Conservation (phyloP, 2,797 vertebrate genomes). For the Macrochelys suwanniensis region DNA sequence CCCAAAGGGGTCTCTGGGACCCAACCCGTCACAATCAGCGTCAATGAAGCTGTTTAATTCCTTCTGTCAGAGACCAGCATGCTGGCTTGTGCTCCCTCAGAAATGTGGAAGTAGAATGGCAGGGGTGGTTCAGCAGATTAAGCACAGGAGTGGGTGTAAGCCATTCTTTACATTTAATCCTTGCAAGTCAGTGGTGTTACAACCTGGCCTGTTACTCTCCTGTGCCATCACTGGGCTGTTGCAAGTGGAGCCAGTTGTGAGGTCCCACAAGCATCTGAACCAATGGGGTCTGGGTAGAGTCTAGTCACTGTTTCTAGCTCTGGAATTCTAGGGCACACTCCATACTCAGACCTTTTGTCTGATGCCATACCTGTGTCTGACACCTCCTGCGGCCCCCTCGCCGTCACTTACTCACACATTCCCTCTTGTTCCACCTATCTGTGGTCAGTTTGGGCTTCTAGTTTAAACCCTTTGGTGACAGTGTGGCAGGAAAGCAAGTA, state of each 20-base stretch:
- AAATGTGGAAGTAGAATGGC: background rate
- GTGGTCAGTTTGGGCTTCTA: background rate
- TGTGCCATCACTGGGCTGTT: background rate
- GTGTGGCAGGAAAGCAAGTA: background rate
- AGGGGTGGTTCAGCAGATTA: background rate
- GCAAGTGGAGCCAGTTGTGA: no score
- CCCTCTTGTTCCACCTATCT: background rate
- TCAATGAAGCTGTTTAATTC: background rate
- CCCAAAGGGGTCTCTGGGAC: no score
- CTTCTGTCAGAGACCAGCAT: background rate
- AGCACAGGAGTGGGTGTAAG: background rate
- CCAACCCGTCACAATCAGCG: no score
- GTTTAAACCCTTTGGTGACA: background rate
- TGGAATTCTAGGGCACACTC: background rate
- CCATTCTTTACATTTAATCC: background rate
- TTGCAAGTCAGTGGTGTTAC: background rate
- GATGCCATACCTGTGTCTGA: background rate
- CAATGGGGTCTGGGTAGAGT: background rate
- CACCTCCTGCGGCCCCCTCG: background rate
- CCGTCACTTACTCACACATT: background rate
- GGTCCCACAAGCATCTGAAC: background rate
- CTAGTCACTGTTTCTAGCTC: background rate
- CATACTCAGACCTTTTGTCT: background rate
- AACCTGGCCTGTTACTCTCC: background rate
- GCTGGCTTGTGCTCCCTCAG: background rate